A percentile compares a stretch with the other conserved stretches of the same genome.
These are phyloP conservation scores for Hormiphora californensis DNA, from an alignment of 37 sponge, comb jelly and placozoan genomes.

Conservation along the genomic window DNA sequence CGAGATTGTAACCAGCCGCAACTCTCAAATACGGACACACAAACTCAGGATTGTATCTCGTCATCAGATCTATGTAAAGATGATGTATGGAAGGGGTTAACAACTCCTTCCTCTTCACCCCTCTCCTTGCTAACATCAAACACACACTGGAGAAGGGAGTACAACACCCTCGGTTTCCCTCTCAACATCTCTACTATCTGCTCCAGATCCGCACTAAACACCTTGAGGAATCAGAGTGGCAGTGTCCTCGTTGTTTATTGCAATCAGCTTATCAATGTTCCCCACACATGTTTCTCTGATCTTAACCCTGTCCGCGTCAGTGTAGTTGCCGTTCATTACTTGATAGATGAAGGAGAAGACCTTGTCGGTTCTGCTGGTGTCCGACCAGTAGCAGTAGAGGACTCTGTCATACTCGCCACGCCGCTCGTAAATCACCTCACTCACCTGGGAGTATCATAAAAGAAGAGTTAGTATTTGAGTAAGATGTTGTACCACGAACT, in stretches of 20 bases:
- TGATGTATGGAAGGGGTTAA: conserved; percentile 26
- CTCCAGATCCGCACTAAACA: conserved; percentile 38
- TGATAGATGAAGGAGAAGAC: conserved; percentile 48
- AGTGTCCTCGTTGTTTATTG: conserved; percentile 40
- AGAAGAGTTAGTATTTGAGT: too few species aligned
- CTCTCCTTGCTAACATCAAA: conserved; percentile 50
- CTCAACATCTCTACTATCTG: conserved; percentile 31
- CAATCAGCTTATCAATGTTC: conserved; percentile 24
- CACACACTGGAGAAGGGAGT: conserved; percentile 46
- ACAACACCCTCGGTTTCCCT: background rate
- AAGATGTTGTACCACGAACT: too few species aligned
- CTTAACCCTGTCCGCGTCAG: conserved; percentile 6
- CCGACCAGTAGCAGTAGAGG: conserved; percentile 45
- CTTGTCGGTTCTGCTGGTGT: conserved; percentile 35
- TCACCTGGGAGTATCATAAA: too few species aligned
- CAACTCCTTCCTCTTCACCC: background rate
- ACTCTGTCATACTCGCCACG: conserved; percentile 38
- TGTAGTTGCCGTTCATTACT: conserved; percentile 6
- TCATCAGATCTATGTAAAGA: conserved; percentile 15
- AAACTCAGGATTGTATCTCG: conserved; percentile 50
- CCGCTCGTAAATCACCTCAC: conserved; percentile 32
- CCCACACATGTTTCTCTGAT: conserved; percentile 35
- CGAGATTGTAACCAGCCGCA: conserved; percentile 31
- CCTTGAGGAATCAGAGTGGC: conserved; percentile 42
- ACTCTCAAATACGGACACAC: conserved; percentile 47